phyloP scores from a whole-genome alignment of 2,797 vertebrate species.

The Gorsachius magnificus region DNA sequence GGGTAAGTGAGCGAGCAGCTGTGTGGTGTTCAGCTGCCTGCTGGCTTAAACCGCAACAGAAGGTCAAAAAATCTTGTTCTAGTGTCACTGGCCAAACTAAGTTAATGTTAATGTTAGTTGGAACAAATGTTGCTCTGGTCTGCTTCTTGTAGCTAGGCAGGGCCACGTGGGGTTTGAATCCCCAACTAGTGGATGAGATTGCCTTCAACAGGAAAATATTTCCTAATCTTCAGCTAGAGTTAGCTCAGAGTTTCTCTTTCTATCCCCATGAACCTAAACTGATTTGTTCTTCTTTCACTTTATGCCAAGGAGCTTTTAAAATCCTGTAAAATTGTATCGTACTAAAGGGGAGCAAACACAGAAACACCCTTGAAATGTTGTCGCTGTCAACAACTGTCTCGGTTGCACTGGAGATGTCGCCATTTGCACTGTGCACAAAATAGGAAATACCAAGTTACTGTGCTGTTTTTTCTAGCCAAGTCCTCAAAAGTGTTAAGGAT shows the following conservation, averaged over 20 bases:
- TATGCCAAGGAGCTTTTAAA: not conserved
- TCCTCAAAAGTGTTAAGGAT: not conserved
- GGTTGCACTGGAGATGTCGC: not conserved
- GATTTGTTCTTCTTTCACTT: not conserved
- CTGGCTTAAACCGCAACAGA: too few relatives aligned
- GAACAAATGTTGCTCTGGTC: not conserved
- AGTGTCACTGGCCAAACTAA: not conserved
- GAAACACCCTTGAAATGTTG: not conserved
- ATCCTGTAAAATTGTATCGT: not conserved
- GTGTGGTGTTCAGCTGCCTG: too few relatives aligned
- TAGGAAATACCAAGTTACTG: not conserved
- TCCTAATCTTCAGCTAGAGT: not conserved
- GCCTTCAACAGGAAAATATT: not conserved
- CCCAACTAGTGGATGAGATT: not conserved
- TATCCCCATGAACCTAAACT: not conserved
- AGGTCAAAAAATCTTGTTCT: not conserved
- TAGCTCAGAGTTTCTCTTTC: not conserved
- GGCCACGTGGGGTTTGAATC: not conserved
- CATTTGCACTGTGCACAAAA: not conserved
- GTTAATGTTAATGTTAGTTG: not conserved
- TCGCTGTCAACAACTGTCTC: not conserved
- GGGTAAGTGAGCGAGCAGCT: too few relatives aligned
- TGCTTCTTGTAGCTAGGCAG: not conserved
- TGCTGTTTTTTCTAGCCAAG: not conserved
- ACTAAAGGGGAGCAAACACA: not conserved